phyloP scores from a whole-genome alignment of 2,797 vertebrate genomes.

The Parambassis ranga region DNA sequence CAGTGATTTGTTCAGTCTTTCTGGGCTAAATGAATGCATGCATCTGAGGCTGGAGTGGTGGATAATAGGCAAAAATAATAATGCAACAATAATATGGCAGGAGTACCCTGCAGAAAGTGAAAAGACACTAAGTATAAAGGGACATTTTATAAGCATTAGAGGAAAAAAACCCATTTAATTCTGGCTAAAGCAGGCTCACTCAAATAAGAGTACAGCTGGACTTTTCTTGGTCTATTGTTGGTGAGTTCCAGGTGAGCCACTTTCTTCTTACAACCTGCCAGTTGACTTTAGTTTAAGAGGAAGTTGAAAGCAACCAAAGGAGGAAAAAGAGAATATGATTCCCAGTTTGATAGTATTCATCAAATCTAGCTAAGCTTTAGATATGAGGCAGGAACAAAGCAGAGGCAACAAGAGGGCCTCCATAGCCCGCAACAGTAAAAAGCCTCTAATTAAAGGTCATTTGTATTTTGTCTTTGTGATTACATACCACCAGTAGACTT shows the following conservation, averaged over 20 bases:
- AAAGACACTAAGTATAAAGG: constrained; percentile 27
- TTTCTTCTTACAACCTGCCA: neutral
- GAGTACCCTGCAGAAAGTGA: neutral
- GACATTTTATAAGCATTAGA: neutral
- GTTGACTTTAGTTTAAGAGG: neutral
- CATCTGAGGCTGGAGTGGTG: constrained; percentile 4
- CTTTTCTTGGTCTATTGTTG: constrained; percentile 1
- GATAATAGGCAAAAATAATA: constrained; percentile 18
- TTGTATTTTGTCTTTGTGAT: neutral
- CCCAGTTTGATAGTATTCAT: neutral
- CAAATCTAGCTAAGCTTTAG: neutral
- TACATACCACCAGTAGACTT: neutral
- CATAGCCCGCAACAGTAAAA: neutral
- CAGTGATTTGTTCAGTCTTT: constrained; percentile 15
- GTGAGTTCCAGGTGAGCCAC: neutral
- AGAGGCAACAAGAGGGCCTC: neutral
- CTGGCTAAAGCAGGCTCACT: neutral
- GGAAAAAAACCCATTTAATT: neutral
- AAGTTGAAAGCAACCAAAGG: neutral
- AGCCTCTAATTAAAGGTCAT: neutral
- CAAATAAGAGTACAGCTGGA: neutral
- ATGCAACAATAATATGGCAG: constrained; percentile 4
- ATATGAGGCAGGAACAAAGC: too few species aligned
- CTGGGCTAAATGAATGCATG: constrained; percentile 1
- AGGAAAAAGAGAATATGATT: neutral